Conservation (phyloP, 2,113 vertebrate genomes). For the Rattus norvegicus region DNA sequence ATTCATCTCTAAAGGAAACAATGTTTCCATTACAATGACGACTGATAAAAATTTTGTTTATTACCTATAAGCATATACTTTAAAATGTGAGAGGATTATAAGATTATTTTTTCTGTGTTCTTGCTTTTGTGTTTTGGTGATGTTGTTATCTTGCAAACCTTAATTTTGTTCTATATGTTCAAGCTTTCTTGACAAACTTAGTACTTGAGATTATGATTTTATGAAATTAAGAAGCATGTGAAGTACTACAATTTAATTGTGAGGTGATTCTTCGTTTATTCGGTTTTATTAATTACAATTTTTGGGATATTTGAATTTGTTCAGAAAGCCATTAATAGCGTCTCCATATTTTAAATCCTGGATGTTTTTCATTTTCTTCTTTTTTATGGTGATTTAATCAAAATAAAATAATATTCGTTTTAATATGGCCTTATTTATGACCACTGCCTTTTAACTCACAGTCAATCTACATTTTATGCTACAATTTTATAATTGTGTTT, state of each 20-base stretch:
- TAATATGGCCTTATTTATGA: neutral
- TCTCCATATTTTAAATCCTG: neutral
- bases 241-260: neutral
- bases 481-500: neutral
- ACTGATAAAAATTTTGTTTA: neutral
- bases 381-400: neutral
- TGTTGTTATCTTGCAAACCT: no score
- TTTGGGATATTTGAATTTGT: neutral
- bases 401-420: neutral
- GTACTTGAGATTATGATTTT: neutral
- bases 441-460: neutral
- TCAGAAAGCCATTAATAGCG: neutral
- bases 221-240: neutral
- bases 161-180: neutral
- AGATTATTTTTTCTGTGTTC: neutral
- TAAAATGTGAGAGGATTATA: neutral
- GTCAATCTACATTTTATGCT: neutral
- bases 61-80: neutral
- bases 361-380: neutral
- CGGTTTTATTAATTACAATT: neutral
- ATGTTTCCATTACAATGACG: neutral
- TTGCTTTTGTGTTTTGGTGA: neutral
- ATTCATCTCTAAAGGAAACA: neutral
- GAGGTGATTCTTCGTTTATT: neutral
- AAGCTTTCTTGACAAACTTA: neutral